phyloP scores from a whole-genome alignment of 2,113 vertebrate genomes.

The Carassius gibelio region DNA sequence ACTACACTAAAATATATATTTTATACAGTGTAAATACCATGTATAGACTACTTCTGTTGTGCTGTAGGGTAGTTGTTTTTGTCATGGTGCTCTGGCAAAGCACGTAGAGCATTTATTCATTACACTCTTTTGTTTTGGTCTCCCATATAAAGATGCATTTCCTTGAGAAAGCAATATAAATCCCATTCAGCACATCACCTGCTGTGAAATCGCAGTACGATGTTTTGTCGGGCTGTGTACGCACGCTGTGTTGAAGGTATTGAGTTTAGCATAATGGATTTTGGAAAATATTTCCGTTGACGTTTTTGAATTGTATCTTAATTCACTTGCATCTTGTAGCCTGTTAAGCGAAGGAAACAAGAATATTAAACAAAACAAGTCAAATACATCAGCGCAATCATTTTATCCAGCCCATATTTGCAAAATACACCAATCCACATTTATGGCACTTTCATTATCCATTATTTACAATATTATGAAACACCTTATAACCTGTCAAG shows the following conservation, averaged over 20 bases:
- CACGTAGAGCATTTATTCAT: not conserved
- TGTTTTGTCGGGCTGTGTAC: slow-evolving; percentile 16
- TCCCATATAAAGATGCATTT: not conserved
- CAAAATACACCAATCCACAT: slow-evolving; percentile 6
- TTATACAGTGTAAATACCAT: not conserved
- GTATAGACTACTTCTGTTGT: not conserved
- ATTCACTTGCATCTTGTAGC: not conserved
- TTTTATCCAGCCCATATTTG: not conserved
- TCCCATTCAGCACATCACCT: not conserved
- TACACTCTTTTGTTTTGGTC: slow-evolving; percentile 2
- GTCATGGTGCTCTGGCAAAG: not conserved
- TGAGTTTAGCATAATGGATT: slow-evolving; percentile 31
- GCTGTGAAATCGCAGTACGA: slow-evolving; percentile 10
- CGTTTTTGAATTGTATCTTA: slow-evolving; percentile 11
- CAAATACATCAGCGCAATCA: not conserved
- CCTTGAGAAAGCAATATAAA: slow-evolving; percentile 30
- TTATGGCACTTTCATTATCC: slow-evolving; percentile 32
- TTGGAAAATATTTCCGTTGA: not conserved
- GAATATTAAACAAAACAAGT: slow-evolving; percentile 15
- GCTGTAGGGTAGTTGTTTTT: not conserved
- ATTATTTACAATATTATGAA: slow-evolving; percentile 25
- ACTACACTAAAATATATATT: no score
- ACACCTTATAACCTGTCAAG: slow-evolving; percentile 29
- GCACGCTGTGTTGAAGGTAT: slow-evolving; percentile 30
- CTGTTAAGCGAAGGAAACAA: not conserved